These are phyloP conservation scores for Lophotis ruficrista DNA, from an alignment of 2,113 vertebrate species.

Conservation along the genomic window DNA sequence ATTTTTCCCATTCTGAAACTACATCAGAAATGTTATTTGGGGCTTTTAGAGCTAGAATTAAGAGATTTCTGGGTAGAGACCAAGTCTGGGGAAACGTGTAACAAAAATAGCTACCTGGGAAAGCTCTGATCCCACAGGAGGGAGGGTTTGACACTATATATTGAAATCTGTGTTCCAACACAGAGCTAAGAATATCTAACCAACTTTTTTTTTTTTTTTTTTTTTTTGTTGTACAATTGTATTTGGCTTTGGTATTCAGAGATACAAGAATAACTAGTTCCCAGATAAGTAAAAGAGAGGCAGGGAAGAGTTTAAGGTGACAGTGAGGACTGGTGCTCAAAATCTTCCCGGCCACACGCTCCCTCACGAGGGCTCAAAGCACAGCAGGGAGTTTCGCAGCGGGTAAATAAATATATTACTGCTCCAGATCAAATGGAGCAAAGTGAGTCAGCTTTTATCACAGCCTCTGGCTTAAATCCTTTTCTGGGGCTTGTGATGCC, in stretches of 20 bases:
- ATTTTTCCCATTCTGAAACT: not conserved
- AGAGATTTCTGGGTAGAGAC: not conserved
- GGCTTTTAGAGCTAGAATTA: not conserved
- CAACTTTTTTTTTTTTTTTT: too few species aligned
- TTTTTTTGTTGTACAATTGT: not conserved
- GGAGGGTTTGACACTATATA: not conserved
- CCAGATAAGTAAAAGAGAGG: not conserved
- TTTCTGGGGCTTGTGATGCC: not conserved
- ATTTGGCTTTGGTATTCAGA: not conserved
- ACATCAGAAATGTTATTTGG: not conserved
- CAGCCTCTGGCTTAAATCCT: not conserved
- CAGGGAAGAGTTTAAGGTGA: not conserved
- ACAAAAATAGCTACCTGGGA: not conserved
- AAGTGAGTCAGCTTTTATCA: constrained; percentile 31
- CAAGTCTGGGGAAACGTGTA: not conserved
- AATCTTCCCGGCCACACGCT: not conserved
- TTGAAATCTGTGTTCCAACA: not conserved
- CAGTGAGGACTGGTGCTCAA: not conserved
- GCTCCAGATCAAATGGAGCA: not conserved
- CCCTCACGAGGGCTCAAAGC: not conserved
- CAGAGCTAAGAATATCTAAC: not conserved
- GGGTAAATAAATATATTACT: not conserved
- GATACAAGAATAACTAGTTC: not conserved
- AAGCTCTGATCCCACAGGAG: not conserved
- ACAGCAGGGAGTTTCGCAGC: not conserved